These are phyloP conservation scores for Operophtera brumata DNA, from an alignment of 2,888 invertebrate species.

Conservation along the genomic window DNA sequence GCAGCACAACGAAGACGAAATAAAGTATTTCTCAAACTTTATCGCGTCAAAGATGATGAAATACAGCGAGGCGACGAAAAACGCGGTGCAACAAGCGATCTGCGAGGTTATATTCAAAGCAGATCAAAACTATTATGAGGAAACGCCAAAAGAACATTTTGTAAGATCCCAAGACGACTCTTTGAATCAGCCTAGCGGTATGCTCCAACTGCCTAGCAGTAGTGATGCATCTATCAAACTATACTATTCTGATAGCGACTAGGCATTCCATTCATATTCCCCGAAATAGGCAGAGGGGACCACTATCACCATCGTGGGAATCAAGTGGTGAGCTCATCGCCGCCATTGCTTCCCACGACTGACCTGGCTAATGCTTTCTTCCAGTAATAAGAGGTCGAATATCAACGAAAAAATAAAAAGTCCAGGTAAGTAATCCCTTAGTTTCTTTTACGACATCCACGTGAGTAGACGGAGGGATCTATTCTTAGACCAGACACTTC, in stretches of 20 bases:
- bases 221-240: constrained; percentile 5
- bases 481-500: too few species aligned
- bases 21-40: constrained; percentile 46
- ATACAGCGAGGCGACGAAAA: constrained; percentile 44
- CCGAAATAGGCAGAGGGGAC: too few species aligned
- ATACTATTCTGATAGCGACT: constrained; percentile 5
- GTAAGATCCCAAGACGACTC: constrained; percentile 31
- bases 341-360: too few species aligned
- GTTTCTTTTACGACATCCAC: too few species aligned
- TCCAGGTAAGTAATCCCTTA: too few species aligned
- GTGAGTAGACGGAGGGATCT: too few species aligned
- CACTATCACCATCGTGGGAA: too few species aligned
- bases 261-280: too few species aligned
- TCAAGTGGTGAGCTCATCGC: too few species aligned
- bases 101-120: constrained; percentile 55
- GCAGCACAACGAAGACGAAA: constrained; percentile 41
- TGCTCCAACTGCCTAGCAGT: constrained; percentile 3
- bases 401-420: too few species aligned
- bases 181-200: constrained; percentile 6
- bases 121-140: constrained; percentile 44
- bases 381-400: too few species aligned
- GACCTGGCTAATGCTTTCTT: too few species aligned
- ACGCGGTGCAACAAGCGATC: constrained; percentile 50
- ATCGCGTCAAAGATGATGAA: constrained; percentile 53
- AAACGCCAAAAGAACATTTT: constrained; percentile 28